Evolutionary conservation across 2,113 vertebrate species (phyloP).

Genomic region (Phylloscopus trochilus): DNA sequence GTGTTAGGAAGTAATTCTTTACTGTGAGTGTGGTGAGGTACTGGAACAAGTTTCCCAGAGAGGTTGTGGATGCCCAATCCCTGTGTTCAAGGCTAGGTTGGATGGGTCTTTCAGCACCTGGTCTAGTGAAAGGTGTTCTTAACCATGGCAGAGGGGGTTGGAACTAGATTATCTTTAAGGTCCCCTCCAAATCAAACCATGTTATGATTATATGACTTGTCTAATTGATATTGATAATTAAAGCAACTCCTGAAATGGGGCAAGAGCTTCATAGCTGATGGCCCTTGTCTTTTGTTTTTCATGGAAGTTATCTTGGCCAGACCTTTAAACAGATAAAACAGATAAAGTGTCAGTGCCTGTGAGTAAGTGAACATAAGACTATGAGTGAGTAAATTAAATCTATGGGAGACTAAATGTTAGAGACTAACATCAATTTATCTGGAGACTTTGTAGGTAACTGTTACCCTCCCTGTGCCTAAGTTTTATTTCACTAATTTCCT

Average conservation of each 20-base stretch:
- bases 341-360: not conserved
- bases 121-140: not conserved
- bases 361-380: not conserved
- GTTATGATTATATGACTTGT: not conserved
- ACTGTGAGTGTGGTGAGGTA: not conserved
- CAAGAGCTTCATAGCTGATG: not conserved
- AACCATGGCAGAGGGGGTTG: not conserved
- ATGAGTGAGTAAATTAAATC: not conserved
- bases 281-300: not conserved
- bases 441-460: not conserved
- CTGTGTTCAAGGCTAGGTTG: not conserved
- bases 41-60: not conserved
- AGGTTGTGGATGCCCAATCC: not conserved
- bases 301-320: not conserved
- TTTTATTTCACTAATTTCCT: not conserved
- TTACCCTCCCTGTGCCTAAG: not conserved
- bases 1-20: not conserved
- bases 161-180: not conserved
- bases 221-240: not conserved
- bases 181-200: not conserved
- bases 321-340: not conserved
- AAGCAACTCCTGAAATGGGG: not conserved
- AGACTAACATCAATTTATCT: not conserved
- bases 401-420: not conserved
- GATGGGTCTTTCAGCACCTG: not conserved